Evolutionary conservation across 2,113 vertebrate genomes (phyloP).

Genomic region (Megaleporinus macrocephalus): DNA sequence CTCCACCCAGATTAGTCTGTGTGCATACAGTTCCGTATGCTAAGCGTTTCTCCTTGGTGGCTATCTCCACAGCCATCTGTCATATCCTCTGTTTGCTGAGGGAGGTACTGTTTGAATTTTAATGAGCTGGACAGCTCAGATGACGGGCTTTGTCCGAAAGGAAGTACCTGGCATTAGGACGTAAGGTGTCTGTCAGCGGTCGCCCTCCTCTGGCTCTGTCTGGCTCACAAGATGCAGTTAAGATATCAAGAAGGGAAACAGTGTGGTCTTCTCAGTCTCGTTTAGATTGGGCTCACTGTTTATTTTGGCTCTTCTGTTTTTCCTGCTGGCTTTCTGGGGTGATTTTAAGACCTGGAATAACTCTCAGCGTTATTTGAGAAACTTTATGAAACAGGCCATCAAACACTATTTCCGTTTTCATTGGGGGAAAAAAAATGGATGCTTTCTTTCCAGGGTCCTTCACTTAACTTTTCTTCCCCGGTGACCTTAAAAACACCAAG

Average conservation of each 20-base stretch:
- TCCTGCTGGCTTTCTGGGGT: constrained; percentile 37
- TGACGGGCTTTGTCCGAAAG: constrained; percentile 27
- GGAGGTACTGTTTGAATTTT: constrained; percentile 38
- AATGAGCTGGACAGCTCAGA: constrained; percentile 39
- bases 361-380: neutral
- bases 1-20: neutral
- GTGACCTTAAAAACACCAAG: constrained; percentile 1
- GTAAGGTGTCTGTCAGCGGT: constrained; percentile 51
- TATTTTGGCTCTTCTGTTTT: constrained; percentile 33
- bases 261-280: constrained; percentile 36
- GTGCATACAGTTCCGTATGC: neutral
- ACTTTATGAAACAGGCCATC: neutral
- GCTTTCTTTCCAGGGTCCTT: neutral
- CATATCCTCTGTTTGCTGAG: constrained; percentile 50
- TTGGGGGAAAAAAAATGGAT: constrained; percentile 5
- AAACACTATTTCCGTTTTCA: neutral
- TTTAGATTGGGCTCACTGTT: constrained; percentile 44
- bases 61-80: constrained; percentile 37
- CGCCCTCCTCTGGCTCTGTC: neutral
- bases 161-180: constrained; percentile 41
- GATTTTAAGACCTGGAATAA: constrained; percentile 24
- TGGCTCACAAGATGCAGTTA: constrained; percentile 15
- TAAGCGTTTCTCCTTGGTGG: constrained; percentile 22
- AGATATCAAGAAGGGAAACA: constrained; percentile 5
- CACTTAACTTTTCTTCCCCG: neutral